Percentiles rank a stretch among this genome's conserved stretches.
Evolutionary conservation across 1,140 invertebrate genomes (phyloP).

Genomic region (Rhopalosiphum maidis): DNA sequence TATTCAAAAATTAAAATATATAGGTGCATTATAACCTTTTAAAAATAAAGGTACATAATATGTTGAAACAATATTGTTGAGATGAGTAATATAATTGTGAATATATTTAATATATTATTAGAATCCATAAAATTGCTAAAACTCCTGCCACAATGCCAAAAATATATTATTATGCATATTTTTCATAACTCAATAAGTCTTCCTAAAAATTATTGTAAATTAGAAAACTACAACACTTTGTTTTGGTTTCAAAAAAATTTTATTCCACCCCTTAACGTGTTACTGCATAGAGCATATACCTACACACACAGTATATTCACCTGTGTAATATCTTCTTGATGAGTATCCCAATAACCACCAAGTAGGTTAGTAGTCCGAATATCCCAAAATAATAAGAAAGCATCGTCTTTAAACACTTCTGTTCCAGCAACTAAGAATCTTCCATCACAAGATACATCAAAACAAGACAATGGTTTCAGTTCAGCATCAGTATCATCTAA

Average conservation of each 20-base stretch:
- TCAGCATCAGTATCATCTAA: slow-evolving; percentile 65
- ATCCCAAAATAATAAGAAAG: slow-evolving; percentile 86
- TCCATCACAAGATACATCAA: slow-evolving; percentile 79
- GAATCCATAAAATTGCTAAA: too few species aligned
- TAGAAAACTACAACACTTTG: not conserved
- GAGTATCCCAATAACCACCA: slow-evolving; percentile 86
- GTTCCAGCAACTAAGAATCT: slow-evolving; percentile 79
- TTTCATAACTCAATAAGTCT: not conserved
- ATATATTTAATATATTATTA: too few species aligned
- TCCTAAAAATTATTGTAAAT: not conserved
- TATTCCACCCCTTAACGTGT: too few species aligned
- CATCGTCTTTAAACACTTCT: slow-evolving; percentile 73
- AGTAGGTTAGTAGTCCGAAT: slow-evolving; percentile 71
- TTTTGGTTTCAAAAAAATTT: not conserved
- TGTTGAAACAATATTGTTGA: too few species aligned
- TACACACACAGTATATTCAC: slow-evolving; percentile 63
- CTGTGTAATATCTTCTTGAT: slow-evolving; percentile 84
- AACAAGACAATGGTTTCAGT: slow-evolving; percentile 70
- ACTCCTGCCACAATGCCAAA: too few species aligned
- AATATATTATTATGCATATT: not conserved
- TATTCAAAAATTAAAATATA: too few species aligned
- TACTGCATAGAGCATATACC: too few species aligned
- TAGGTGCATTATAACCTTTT: too few species aligned
- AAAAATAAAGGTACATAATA: too few species aligned
- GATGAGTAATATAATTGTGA: too few species aligned